These are phyloP conservation scores for Carassius carassius DNA, from an alignment of 2,113 vertebrate genomes.

Conservation along the genomic window DNA sequence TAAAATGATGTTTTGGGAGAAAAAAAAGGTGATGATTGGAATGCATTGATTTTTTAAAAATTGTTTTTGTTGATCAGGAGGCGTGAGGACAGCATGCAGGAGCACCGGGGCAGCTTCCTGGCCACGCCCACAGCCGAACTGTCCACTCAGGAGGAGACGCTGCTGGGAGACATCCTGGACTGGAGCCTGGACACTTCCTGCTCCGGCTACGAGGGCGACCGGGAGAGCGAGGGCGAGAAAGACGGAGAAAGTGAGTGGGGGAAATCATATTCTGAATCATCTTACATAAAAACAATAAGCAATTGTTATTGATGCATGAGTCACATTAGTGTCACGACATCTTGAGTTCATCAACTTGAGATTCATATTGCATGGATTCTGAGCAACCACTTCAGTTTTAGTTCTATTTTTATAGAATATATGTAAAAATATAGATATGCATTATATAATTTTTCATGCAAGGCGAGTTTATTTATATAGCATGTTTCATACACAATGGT, in stretches of 20 bases:
- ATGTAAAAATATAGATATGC: neutral
- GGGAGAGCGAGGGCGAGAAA: conserved; percentile 89
- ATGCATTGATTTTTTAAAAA: neutral
- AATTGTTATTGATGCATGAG: neutral
- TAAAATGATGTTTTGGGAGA: neutral
- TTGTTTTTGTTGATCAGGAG: conserved; percentile 72
- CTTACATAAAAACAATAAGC: neutral
- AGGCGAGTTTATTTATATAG: neutral
- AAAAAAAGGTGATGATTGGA: neutral
- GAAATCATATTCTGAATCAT: conserved; percentile 1
- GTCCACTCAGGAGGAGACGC: conserved; percentile 90
- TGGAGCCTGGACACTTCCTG: conserved; percentile 91
- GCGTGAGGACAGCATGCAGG: conserved; percentile 82
- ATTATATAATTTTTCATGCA: neutral
- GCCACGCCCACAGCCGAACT: conserved; percentile 92
- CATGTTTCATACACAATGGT: neutral
- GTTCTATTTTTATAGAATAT: neutral
- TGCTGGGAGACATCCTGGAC: conserved; percentile 91
- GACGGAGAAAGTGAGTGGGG: conserved; percentile 83
- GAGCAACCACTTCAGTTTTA: neutral
- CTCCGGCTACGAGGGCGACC: conserved; percentile 93
- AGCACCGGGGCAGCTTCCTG: conserved; percentile 85
- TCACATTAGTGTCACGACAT: neutral
- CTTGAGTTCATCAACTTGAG: neutral
- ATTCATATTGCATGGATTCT: neutral